Evolutionary conservation across 2,113 vertebrate genomes (phyloP), one percentile per base, ranked within the genome.

Genomic region (Percopsis transmontana): DNA sequence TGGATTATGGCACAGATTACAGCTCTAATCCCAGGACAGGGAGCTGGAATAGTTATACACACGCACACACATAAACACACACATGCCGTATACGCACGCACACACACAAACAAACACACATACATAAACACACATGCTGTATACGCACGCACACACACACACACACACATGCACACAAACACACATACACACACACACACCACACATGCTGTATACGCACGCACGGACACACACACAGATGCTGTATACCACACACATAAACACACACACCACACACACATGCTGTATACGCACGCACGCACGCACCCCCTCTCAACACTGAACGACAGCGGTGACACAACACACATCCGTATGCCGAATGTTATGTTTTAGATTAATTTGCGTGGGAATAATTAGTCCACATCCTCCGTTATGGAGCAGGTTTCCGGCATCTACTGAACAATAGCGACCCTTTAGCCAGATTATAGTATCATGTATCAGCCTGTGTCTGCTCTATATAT

Each of bases 21-120:
- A 51, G 19, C 19, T 19, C 48, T 51, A 51, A 51, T 51, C 48
- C 18, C 5, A 20, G 19, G 48, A 51, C 18, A 3, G 5, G 18
- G 9, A 51, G 48, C 18, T 19, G n/a, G 9, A 11, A 18, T 18
- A 51, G 9, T 1, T 48, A 11, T 9, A 2, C 33, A 13, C 15
- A 15, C 18, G 13, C 42, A 48, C 39, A 20, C 63, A 59, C 62
- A 63, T 55, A 65, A 51, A 27, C 40, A 75, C 52, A 13, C 51
- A 53, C 20, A 53, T 33, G 15, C 14, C 18, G 6, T 27, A 48
- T 38, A 20, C 63, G 56, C 62, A 63, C 63, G 65, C 60, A 40
- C 40, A 75, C 52, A 23, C 51, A 53, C 44, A 47, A 13, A 47
- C 44, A 47, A 13, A 47, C 44, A 40, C 39, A 40, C n/a, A n/a